These are phyloP conservation scores for Gallirallus australis DNA, from an alignment of 2,797 vertebrate genomes.

Conservation along the genomic window DNA sequence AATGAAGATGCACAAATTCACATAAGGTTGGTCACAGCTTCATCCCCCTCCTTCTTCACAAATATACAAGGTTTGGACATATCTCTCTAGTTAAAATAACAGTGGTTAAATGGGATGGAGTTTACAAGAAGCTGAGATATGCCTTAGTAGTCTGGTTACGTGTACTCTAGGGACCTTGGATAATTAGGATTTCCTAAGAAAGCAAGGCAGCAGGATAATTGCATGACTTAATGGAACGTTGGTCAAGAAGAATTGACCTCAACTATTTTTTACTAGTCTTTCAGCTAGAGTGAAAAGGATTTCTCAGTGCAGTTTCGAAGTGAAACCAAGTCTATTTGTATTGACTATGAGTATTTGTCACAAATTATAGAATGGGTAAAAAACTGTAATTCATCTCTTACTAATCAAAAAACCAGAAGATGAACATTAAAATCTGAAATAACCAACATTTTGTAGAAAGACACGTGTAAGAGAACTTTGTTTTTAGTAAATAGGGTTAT, in stretches of 20 bases:
- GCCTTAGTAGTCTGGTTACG: not conserved
- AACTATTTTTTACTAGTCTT: not conserved
- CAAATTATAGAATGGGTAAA: not conserved
- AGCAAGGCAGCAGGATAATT: not conserved
- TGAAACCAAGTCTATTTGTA: not conserved
- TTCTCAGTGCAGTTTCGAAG: not conserved
- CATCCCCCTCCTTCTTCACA: not conserved
- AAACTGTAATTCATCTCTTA: not conserved
- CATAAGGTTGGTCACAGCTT: not conserved
- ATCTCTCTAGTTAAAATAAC: not conserved
- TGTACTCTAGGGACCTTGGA: not conserved
- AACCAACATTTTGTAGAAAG: not conserved
- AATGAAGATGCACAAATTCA: not conserved
- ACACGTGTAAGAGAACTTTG: not conserved
- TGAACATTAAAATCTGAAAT: not conserved
- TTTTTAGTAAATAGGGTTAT: not conserved
- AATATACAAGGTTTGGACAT: not conserved
- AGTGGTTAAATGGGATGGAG: not conserved
- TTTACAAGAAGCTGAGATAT: conserved; percentile 15
- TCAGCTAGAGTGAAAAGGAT: not conserved
- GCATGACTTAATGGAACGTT: not conserved
- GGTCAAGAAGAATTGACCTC: conserved; percentile 5
- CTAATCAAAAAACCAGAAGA: not conserved
- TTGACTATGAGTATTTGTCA: not conserved
- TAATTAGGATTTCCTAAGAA: conserved; percentile 35